These are phyloP conservation scores for Pangasius djambal DNA, from an alignment of 2,797 vertebrate species.

Conservation along the genomic window DNA sequence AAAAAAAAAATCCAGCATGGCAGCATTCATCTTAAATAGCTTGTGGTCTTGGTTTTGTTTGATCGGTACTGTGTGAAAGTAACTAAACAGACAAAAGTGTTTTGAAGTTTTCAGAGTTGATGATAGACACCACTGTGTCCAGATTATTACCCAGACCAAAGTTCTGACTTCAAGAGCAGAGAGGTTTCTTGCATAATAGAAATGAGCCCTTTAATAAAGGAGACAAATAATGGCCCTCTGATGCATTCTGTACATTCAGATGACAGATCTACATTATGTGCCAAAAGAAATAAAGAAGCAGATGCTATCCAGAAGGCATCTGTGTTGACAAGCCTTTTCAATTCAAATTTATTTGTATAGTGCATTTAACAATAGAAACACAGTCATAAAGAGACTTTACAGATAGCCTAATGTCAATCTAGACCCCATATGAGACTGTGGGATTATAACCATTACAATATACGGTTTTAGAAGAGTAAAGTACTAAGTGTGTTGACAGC, in stretches of 20 bases:
- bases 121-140: background rate
- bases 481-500: background rate
- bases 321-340: background rate
- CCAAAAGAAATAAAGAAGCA: background rate
- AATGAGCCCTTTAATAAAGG: background rate
- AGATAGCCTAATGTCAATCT: background rate
- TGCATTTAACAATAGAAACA: background rate
- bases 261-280: background rate
- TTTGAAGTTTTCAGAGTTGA: slow-evolving; percentile 8
- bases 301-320: background rate
- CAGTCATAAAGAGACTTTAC: background rate
- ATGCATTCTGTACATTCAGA: background rate
- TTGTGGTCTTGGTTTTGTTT: background rate
- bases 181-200: background rate
- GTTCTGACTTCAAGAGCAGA: background rate
- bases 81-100: background rate
- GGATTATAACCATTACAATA: background rate
- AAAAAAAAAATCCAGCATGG: background rate
- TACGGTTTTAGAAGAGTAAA: background rate
- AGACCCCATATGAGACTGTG: background rate
- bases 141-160: background rate
- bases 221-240: background rate
- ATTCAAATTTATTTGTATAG: background rate
- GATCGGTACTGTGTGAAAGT: background rate
- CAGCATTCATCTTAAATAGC: background rate